Evolutionary conservation across 2,797 vertebrate genomes (phyloP).

Genomic region (Myotis myotis): DNA sequence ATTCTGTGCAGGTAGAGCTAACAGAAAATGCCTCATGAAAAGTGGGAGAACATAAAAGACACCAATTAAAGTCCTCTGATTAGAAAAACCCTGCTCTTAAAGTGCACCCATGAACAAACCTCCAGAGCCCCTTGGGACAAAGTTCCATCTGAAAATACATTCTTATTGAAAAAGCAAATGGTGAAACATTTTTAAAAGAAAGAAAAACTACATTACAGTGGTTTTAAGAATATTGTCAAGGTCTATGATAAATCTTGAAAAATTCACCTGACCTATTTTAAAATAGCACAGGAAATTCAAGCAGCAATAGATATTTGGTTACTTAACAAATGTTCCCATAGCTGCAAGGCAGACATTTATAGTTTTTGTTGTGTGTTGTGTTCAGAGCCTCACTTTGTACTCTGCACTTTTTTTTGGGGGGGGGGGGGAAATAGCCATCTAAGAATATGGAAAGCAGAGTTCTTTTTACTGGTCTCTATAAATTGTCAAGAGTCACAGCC

Average conservation of each 20-base stretch:
- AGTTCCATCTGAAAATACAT: background rate
- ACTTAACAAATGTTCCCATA: background rate
- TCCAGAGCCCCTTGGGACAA: background rate
- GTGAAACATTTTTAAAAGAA: background rate
- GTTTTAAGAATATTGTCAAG: slow-evolving; percentile 39
- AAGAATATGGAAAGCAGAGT: background rate
- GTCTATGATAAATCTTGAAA: background rate
- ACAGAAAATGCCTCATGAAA: background rate
- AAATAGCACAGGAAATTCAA: slow-evolving; percentile 24
- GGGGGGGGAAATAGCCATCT: background rate
- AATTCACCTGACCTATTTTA: slow-evolving; percentile 37
- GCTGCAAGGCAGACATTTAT: background rate
- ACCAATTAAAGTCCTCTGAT: background rate
- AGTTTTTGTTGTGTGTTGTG: background rate
- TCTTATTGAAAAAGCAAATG: background rate
- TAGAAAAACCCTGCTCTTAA: background rate
- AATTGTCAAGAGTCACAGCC: background rate
- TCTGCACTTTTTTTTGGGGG: background rate
- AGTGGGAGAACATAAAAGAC: background rate
- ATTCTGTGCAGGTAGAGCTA: background rate
- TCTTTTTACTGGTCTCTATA: background rate
- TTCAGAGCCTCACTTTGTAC: background rate
- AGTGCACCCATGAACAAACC: background rate
- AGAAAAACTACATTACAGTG: background rate
- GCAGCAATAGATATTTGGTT: background rate